Evolutionary conservation across 2,888 invertebrate species (phyloP).

Genomic region (Ophion ventricosus): DNA sequence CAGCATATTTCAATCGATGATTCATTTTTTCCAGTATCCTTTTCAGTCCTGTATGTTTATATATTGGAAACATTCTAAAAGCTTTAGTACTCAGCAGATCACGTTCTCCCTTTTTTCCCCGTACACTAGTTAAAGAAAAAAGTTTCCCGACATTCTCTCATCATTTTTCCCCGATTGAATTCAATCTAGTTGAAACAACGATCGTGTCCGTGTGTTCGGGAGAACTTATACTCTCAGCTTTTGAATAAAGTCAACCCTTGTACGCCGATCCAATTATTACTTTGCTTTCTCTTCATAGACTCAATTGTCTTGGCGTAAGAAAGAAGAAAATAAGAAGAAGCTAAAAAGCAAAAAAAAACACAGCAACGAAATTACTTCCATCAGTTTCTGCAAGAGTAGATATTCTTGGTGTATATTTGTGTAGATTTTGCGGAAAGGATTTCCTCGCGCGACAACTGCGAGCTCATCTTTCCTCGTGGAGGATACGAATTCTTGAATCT

Average conservation of each 20-base stretch:
- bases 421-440: constrained; percentile 34
- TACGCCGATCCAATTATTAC: constrained; percentile 22
- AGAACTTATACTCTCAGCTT: neutral
- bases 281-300: constrained; percentile 21
- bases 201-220: neutral
- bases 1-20: neutral
- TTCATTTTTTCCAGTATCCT: neutral
- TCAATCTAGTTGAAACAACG: constrained; percentile 18
- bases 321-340: neutral
- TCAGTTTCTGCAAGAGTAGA: neutral
- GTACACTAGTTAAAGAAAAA: neutral
- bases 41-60: neutral
- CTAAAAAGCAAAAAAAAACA: neutral
- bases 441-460: constrained; percentile 38
- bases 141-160: neutral
- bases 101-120: neutral
- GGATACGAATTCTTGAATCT: constrained; percentile 44
- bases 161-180: constrained; percentile 5
- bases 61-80: neutral
- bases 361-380: constrained; percentile 8
- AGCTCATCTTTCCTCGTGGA: constrained; percentile 36
- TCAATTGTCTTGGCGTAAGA: neutral
- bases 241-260: constrained; percentile 3
- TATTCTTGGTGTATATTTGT: constrained; percentile 31
- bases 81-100: neutral